Evolutionary conservation across 1,140 invertebrate species (phyloP), one percentile per base, ranked within the genome.

Genomic region (Mylabris phalerata): DNA sequence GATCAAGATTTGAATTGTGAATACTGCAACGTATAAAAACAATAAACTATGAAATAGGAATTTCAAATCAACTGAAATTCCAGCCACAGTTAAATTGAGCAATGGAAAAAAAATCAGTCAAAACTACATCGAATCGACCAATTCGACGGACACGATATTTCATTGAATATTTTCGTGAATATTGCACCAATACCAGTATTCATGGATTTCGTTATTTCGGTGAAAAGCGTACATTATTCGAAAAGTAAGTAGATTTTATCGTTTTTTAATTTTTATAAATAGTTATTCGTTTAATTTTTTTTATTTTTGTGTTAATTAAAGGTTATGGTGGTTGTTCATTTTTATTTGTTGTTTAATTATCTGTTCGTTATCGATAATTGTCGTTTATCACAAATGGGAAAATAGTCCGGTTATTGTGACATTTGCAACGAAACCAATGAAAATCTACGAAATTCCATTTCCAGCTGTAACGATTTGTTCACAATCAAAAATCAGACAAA

Each of bases 361-460:
- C 11, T 65, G 63, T 45, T 39, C 40, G 1, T 25, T 40, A 51
- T 55, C 48, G 24, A 65, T 65, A 39, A 46, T 57, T 11, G 73
- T 70, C 32, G 74, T 75, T 4, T 80, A 77, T 66, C 63, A 62
- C 2, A 79, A 78, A 43, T 81, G 78, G 77, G 70, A 76, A 13
- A 66, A 73, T 13, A 75, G 75, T 13, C 79, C 79, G 3, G 78
- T 81, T 2, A 79, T 80, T 32, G 77, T 80, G 0, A 77, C 78
- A 45, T 80, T 81, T 62, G 71, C 75, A 2, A 77, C 77, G 39
- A 71, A 70, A 50, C 70, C 73, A 1, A 78, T 75, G 6, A 75
- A 77, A 0, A 74, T 80, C n/a, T 79, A 75, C 72, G 71, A 75
- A 55, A 76, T 80, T 45, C 78, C 78, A 1, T 80, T 80, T 64